Conservation (phyloP, 2,797 vertebrate species). For the Lacerta agilis region DNA sequence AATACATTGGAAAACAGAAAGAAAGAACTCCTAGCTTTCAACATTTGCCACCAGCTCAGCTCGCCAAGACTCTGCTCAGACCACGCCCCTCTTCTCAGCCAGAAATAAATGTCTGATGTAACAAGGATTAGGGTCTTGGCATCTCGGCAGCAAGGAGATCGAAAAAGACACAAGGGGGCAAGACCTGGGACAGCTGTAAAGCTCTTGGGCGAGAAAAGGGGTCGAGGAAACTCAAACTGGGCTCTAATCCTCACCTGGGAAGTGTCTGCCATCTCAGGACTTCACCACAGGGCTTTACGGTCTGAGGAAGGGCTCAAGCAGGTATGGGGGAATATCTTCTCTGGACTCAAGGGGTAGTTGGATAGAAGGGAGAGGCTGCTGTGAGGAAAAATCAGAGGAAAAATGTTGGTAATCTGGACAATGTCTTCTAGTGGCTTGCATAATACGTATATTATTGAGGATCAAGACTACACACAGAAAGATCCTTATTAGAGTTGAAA, state of each 20-base stretch:
- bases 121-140: conserved; percentile 53
- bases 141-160: conserved; percentile 57
- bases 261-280: not conserved
- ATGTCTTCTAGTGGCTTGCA: not conserved
- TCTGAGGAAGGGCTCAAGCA: not conserved
- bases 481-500: not conserved
- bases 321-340: conserved; percentile 38
- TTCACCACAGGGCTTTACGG: not conserved
- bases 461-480: not conserved
- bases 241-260: not conserved
- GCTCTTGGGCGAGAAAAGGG: not conserved
- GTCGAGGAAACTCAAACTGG: not conserved
- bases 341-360: fast-evolving
- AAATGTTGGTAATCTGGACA: not conserved
- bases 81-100: conserved; percentile 76
- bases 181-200: not conserved
- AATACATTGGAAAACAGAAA: too few relatives aligned
- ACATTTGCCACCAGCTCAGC: not conserved
- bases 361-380: not conserved
- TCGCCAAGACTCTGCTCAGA: conserved; percentile 53
- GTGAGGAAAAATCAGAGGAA: not conserved
- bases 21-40: not conserved
- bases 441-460: not conserved
- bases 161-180: conserved; percentile 27
- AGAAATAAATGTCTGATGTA: conserved; percentile 78